Conservation (phyloP, 2,113 vertebrate species). For the Saguinus midas region DNA sequence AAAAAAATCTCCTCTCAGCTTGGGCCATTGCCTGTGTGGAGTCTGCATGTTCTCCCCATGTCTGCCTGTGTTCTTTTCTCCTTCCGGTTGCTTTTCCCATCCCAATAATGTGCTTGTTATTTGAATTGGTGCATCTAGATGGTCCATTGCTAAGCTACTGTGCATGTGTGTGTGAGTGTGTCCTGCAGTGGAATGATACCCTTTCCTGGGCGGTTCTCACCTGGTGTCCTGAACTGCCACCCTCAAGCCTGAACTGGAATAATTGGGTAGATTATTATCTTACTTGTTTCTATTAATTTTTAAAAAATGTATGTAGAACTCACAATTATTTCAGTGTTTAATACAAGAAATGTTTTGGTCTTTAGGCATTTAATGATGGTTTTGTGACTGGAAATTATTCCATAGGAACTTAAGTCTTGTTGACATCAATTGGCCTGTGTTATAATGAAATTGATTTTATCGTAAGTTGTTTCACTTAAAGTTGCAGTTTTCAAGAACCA, state of each 20-base stretch:
- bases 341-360: not conserved
- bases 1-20: not conserved
- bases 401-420: not conserved
- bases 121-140: not conserved
- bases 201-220: not conserved
- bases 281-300: not conserved
- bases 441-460: not conserved
- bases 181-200: not conserved
- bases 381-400: not conserved
- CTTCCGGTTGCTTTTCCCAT: not conserved
- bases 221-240: not conserved
- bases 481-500: not conserved
- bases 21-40: not conserved
- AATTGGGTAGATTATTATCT: not conserved
- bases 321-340: not conserved
- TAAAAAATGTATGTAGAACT: not conserved
- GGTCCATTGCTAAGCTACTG: not conserved
- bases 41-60: not conserved
- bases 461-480: not conserved
- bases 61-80: not conserved
- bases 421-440: not conserved
- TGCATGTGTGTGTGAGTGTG: not conserved
- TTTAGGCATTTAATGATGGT: not conserved
- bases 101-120: not conserved
- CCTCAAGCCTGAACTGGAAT: not conserved